Conservation (phyloP, 1,140 invertebrate genomes). For the Colletes gigas region DNA sequence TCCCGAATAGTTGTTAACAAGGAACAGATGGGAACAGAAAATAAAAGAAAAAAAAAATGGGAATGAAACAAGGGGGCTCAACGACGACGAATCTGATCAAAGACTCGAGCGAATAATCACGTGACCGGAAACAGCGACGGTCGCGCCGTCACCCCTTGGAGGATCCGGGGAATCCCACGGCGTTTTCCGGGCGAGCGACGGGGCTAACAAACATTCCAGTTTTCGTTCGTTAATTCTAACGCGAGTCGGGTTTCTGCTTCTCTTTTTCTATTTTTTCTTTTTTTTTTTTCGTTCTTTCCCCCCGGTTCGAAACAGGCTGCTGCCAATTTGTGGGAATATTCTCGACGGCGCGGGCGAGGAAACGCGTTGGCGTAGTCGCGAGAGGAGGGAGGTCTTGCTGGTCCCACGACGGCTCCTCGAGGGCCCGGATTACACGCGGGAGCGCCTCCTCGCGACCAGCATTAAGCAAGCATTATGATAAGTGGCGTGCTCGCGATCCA, state of each 20-base stretch:
- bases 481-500: slow-evolving; percentile 50
- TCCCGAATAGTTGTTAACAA: neutral
- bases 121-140: slow-evolving; percentile 40
- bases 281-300: no score
- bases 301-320: slow-evolving; percentile 14
- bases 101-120: neutral
- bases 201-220: slow-evolving; percentile 52
- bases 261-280: slow-evolving; percentile 3
- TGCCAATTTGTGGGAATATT: slow-evolving; percentile 67
- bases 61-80: neutral
- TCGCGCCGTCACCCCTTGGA: neutral
- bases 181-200: neutral
- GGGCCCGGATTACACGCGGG: slow-evolving; percentile 72
- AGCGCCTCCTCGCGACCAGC: slow-evolving; percentile 65
- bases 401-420: slow-evolving; percentile 72
- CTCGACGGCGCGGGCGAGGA: slow-evolving; percentile 40
- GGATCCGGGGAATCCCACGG: no score
- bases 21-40: neutral
- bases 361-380: neutral
- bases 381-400: slow-evolving; percentile 73
- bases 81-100: neutral
- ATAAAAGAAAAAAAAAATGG: neutral
- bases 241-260: slow-evolving; percentile 38
- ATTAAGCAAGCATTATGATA: slow-evolving; percentile 72
- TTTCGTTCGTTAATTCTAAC: slow-evolving; percentile 57